phyloP scores from a whole-genome alignment of 2,888 invertebrate species.

The Syritta pipiens region DNA sequence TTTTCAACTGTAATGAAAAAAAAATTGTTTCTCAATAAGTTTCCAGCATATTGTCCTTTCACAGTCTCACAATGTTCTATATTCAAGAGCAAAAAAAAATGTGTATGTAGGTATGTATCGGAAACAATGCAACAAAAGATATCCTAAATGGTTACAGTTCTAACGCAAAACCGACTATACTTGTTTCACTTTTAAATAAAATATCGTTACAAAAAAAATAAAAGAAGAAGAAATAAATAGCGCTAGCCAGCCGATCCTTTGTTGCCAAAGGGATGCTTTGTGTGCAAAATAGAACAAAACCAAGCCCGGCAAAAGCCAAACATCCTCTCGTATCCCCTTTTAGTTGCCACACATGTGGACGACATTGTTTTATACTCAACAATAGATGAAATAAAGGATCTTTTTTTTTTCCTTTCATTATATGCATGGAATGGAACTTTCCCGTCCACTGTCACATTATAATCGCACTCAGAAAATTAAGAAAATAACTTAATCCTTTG shows the following conservation, averaged over 20 bases:
- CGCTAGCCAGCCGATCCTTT: slow-evolving; percentile 44
- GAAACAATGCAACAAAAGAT: slow-evolving; percentile 66
- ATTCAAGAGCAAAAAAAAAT: slow-evolving; percentile 7
- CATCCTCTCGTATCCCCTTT: slow-evolving; percentile 48
- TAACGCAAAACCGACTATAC: slow-evolving; percentile 56
- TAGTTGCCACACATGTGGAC: slow-evolving; percentile 12
- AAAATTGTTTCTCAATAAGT: slow-evolving; percentile 40
- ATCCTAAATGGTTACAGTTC: slow-evolving; percentile 64
- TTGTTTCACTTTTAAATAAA: slow-evolving; percentile 52
- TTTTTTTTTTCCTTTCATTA: slow-evolving; percentile 11
- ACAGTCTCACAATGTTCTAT: slow-evolving; percentile 29
- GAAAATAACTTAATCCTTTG: slow-evolving; percentile 44
- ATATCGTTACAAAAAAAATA: slow-evolving; percentile 37
- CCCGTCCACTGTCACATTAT: slow-evolving; percentile 14
- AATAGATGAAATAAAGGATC: slow-evolving; percentile 31
- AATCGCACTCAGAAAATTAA: slow-evolving; percentile 27
- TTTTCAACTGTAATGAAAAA: slow-evolving; percentile 24
- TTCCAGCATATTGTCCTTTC: slow-evolving; percentile 50
- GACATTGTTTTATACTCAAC: slow-evolving; percentile 51
- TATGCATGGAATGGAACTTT: slow-evolving; percentile 26
- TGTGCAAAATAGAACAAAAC: slow-evolving; percentile 60
- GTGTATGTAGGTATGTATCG: slow-evolving; percentile 28
- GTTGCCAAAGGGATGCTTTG: slow-evolving; percentile 53
- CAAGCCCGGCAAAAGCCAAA: slow-evolving; percentile 57
- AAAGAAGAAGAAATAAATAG: not conserved